Evolutionary conservation across 2,797 vertebrate genomes (phyloP).

Genomic region (Fundulus diaphanus): DNA sequence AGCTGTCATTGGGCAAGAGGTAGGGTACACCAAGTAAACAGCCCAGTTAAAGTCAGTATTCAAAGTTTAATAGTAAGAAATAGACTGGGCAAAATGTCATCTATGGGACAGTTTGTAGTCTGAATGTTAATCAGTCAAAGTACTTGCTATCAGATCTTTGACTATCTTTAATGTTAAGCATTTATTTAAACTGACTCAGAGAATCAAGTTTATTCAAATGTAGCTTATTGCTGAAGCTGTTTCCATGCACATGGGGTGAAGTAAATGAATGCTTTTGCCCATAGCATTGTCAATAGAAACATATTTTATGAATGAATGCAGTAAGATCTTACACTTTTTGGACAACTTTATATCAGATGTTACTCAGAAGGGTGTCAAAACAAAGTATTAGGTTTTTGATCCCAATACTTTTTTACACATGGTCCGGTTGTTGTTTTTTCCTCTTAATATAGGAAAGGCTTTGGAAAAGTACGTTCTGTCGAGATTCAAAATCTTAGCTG

Average conservation of each 20-base stretch:
- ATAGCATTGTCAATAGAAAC: no score
- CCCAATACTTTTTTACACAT: not conserved
- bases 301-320: no score
- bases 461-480: no score
- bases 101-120: not conserved
- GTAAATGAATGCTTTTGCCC: no score
- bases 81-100: not conserved
- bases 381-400: not conserved
- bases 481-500: not conserved
- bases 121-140: no score
- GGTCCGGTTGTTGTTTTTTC: not conserved
- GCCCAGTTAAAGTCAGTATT: not conserved
- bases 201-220: no score
- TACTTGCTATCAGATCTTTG: no score
- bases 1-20: not conserved
- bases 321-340: no score
- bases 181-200: no score
- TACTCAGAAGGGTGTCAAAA: not conserved
- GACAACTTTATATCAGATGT: not conserved
- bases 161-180: no score
- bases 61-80: not conserved
- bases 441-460: not conserved
- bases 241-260: no score
- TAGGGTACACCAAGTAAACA: not conserved
- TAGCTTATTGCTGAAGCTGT: no score